A percentile compares a stretch with the other conserved stretches of the same genome.
phyloP scores from a whole-genome alignment of 2,113 vertebrate genomes.

The Silurus asotus region DNA sequence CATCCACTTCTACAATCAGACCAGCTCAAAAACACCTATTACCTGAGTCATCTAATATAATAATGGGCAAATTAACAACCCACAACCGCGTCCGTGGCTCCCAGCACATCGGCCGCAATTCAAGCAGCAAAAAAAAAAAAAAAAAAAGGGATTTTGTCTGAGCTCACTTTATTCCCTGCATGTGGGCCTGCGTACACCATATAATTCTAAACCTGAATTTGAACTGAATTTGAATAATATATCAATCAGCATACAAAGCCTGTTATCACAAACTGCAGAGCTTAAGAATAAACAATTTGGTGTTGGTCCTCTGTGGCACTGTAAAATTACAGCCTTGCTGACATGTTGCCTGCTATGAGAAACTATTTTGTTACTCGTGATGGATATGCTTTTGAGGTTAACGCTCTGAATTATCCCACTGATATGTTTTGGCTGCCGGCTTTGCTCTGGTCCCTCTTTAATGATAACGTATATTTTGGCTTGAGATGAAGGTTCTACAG shows the following conservation, averaged over 20 bases:
- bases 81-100: conserved; percentile 57
- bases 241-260: conserved; percentile 60
- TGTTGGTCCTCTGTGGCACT: conserved; percentile 57
- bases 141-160: conserved; percentile 45
- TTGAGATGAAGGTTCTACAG: neutral
- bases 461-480: conserved; percentile 32
- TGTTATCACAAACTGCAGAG: conserved; percentile 66
- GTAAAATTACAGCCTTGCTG: conserved; percentile 33
- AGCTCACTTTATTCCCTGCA: conserved; percentile 44
- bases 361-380: conserved; percentile 25
- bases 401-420: neutral
- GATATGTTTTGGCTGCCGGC: conserved; percentile 23
- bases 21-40: conserved; percentile 53
- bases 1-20: neutral
- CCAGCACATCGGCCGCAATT: conserved; percentile 57
- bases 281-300: conserved; percentile 59
- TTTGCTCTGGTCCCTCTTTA: conserved; percentile 17
- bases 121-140: conserved; percentile 56
- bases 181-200: conserved; percentile 56
- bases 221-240: conserved; percentile 57
- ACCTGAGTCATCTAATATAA: conserved; percentile 61
- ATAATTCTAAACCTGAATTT: conserved; percentile 54
- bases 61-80: conserved; percentile 59
- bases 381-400: conserved; percentile 34
- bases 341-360: conserved; percentile 3